These are phyloP conservation scores for Procambarus virginalis DNA, from an alignment of 1,140 invertebrate species.

Conservation along the genomic window DNA sequence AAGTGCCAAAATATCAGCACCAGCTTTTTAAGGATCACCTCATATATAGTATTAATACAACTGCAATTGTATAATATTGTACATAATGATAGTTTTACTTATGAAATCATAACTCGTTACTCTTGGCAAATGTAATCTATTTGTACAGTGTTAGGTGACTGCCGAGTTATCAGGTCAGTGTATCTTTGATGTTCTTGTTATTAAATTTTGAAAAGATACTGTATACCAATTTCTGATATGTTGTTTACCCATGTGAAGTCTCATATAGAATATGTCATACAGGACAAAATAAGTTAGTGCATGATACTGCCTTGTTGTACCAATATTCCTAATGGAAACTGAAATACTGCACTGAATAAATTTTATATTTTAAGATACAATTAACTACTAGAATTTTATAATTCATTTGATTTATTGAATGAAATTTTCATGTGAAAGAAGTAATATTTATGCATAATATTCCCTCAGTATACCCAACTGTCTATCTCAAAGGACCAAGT, in stretches of 20 bases:
- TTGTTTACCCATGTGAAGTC: constrained; percentile 35
- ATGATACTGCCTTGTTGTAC: constrained; percentile 27
- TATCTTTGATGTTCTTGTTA: constrained; percentile 64
- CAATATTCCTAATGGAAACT: neutral
- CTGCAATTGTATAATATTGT: constrained; percentile 59
- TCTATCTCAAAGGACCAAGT: neutral
- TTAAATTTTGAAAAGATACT: constrained; percentile 25
- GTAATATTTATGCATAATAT: neutral
- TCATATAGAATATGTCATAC: neutral
- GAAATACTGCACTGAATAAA: constrained; percentile 1
- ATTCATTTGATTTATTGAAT: constrained; percentile 1
- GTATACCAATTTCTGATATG: constrained; percentile 28
- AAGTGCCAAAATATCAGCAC: constrained; percentile 59
- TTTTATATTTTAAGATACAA: neutral
- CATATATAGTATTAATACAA: constrained; percentile 51
- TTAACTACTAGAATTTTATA: neutral
- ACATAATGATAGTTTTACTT: constrained; percentile 55
- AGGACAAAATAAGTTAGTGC: constrained; percentile 5
- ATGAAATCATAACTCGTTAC: constrained; percentile 54
- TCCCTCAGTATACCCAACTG: neutral
- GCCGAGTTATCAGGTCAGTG: constrained; percentile 29
- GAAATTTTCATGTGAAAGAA: neutral
- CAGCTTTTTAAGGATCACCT: constrained; percentile 59
- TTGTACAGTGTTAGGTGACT: constrained; percentile 64
- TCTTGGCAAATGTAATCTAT: constrained; percentile 55